Base-by-base conservation (phyloP, 2,888 invertebrate species). In the Onthophagus sagittarius region DNA sequence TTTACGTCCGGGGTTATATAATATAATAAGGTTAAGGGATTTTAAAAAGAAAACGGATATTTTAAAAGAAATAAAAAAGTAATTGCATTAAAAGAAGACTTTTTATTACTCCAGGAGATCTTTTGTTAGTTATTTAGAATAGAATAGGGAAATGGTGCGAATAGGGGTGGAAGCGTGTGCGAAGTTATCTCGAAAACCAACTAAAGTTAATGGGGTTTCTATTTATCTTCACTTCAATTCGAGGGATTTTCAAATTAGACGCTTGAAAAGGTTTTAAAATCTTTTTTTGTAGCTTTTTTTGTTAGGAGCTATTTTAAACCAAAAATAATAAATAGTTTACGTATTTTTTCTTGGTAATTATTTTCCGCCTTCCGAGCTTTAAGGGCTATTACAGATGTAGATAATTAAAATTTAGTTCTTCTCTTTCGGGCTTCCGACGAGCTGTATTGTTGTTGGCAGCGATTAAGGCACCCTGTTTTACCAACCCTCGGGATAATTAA, bases 351-450 rank as follows among this genome's bases (percentile, higher is more conserved):
- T 73, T 70, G 73, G 75, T 71, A 75, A 75, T 76, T 76, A 74
- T 75, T 75, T 71, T 67, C 15, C 15, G 23, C 67, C 31, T 23
- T 15, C 67, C 5, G 67, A 67, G 31, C 32, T 67, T 23, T 73
- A 63, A 71, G 69, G 73, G 74, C 76, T 74, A 77, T 77, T 77
- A 77, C 73, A 75, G 73, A 77, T 76, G 75, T 75, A 75, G 75
- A 78, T 77, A 79, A 79, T 78, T 79, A 79, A 78, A 77, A 78
- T 77, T 75, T 75, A 77, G 76, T 74, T 77, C 75, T 73, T 76
- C 74, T 72, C 71, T 71, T 72, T 75, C 72, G 64, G 15, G 14
- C 32, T 14, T 31, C 67, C 67, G 67, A 23, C 31, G 67, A n/a
- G 67, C 31, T 32, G 67, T 32, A 67, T 67, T 67, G 67, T 67